Percentiles rank a stretch among this genome's conserved stretches.
Conservation (phyloP, 2,797 vertebrate genomes). For the Gouania willdenowi region DNA sequence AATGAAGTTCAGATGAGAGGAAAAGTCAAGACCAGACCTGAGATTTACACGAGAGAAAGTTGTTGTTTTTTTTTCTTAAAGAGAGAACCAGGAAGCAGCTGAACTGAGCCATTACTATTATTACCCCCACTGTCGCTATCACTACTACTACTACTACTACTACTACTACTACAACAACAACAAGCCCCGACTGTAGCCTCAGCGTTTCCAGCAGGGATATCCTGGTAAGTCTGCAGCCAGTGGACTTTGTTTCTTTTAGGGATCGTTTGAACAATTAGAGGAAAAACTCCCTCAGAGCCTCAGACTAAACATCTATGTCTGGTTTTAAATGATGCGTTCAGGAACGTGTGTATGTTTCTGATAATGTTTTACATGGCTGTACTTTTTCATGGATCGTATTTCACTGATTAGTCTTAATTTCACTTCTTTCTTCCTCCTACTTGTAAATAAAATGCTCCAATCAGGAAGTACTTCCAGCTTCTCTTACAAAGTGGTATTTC, state of each 20-base stretch:
- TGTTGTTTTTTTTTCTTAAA: conserved; percentile 11
- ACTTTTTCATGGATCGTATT: too few species aligned
- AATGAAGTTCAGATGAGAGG: conserved; percentile 16
- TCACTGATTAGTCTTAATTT: too few species aligned
- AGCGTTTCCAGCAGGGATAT: conserved; percentile 35
- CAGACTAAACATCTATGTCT: too few species aligned
- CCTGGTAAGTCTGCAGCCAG: conserved; percentile 57
- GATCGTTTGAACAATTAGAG: background rate
- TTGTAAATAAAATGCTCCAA: background rate
- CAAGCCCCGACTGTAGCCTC: conserved; percentile 19
- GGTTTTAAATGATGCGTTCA: too few species aligned
- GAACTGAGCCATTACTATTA: conserved; percentile 32
- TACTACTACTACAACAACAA: background rate
- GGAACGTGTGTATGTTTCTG: too few species aligned
- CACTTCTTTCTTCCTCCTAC: background rate
- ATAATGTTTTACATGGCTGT: too few species aligned
- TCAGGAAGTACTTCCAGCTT: conserved; percentile 24
- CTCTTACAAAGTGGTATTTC: too few species aligned
- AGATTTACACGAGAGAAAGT: background rate
- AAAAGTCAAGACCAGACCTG: conserved; percentile 11
- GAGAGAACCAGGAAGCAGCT: conserved; percentile 53
- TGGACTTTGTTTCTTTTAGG: background rate
- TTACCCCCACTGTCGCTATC: background rate
- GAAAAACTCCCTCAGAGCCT: too few species aligned
- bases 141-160: background rate